These are phyloP conservation scores for Metallyticus violacea DNA, from an alignment of 2,888 invertebrate genomes.

Conservation along the genomic window DNA sequence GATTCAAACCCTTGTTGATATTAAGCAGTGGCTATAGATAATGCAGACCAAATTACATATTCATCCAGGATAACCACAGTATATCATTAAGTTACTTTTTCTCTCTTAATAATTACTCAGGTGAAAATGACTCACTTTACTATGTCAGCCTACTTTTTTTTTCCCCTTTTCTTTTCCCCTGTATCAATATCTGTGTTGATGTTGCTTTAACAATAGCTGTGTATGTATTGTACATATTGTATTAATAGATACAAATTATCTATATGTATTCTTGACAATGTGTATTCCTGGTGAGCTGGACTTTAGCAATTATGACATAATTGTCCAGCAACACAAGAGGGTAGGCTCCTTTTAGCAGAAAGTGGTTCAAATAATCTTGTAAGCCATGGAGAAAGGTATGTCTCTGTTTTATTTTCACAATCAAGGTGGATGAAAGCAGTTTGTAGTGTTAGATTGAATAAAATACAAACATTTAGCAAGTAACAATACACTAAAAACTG, in stretches of 20 bases:
- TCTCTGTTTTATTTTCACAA: slow-evolving; percentile 29
- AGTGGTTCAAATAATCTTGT: not conserved
- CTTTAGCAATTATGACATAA: not conserved
- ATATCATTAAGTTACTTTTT: not conserved
- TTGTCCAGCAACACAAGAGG: not conserved
- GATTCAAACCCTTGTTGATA: not conserved
- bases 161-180: not conserved
- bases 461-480: slow-evolving; percentile 32
- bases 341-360: not conserved
- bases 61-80: not conserved
- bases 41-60: too few relatives aligned
- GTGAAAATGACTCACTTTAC: too few relatives aligned
- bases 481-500: slow-evolving; percentile 32
- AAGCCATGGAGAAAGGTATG: slow-evolving; percentile 23
- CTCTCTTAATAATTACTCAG: too few relatives aligned
- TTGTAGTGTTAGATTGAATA: slow-evolving; percentile 31
- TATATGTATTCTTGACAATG: not conserved
- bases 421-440: slow-evolving; percentile 29
- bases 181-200: not conserved
- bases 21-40: not conserved
- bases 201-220: not conserved
- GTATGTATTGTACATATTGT: not conserved
- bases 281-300: not conserved
- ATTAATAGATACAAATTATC: not conserved
- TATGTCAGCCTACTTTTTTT: not conserved